Percentiles rank a stretch among this genome's conserved stretches.
Evolutionary conservation across 2,797 vertebrate genomes (phyloP).

Genomic region (Cyclopterus lumpus): DNA sequence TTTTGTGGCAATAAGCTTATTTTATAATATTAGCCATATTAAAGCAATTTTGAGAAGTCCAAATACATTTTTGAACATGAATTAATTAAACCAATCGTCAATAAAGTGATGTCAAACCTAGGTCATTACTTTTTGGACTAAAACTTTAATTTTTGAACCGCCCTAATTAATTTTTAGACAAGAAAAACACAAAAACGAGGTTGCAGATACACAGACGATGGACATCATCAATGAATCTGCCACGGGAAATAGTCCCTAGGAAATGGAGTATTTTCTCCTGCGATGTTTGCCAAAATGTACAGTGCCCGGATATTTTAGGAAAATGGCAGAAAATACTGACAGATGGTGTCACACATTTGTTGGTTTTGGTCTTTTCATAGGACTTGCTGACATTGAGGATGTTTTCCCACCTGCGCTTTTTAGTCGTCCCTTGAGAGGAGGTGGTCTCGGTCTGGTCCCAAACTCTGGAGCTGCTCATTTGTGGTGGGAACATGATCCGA

Average conservation of each 20-base stretch:
- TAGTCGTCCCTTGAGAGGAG: neutral
- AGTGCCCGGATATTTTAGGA: no score
- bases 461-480: neutral
- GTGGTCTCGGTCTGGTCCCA: neutral
- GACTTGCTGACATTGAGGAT: neutral
- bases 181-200: neutral
- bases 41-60: no score
- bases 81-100: no score
- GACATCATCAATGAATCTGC: no score
- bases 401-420: neutral
- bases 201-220: no score
- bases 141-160: neutral
- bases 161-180: neutral
- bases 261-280: no score
- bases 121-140: no score
- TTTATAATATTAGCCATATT: no score
- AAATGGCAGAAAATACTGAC: neutral
- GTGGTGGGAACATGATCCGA: neutral
- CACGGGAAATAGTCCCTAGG: no score
- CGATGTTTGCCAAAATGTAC: neutral
- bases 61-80: no score
- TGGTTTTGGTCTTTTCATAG: neutral
- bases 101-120: no score
- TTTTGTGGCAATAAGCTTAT: no score
- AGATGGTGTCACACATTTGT: neutral